These are phyloP conservation scores for Magallana angulata DNA, from an alignment of 1,140 invertebrate genomes.

Conservation along the genomic window DNA sequence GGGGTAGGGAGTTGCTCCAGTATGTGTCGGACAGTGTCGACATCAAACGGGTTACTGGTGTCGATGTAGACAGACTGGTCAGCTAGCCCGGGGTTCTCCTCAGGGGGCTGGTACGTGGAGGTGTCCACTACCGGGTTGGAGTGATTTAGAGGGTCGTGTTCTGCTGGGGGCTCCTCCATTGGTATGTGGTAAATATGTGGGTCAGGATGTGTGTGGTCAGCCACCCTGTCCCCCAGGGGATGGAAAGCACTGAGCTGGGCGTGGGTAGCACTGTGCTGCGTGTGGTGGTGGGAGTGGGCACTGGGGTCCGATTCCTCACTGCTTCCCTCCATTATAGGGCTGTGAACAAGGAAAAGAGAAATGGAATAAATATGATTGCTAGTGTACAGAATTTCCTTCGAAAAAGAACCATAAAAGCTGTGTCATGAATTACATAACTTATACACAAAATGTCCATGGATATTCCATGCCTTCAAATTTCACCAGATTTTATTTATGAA, in stretches of 20 bases:
- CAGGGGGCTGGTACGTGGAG: slow-evolving; percentile 67
- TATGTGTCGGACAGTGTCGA: slow-evolving; percentile 66
- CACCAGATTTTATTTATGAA: no score
- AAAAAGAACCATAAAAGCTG: no score
- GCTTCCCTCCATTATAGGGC: slow-evolving; percentile 74
- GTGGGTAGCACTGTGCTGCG: background rate
- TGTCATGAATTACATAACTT: no score
- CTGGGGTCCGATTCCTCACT: slow-evolving; percentile 61
- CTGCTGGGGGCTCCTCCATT: background rate
- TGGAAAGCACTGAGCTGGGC: background rate
- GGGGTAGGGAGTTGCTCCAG: slow-evolving; percentile 67
- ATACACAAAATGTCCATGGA: no score
- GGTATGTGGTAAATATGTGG: background rate
- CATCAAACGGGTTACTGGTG: slow-evolving; percentile 77
- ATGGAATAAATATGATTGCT: background rate
- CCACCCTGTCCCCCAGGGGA: background rate
- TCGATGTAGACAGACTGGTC: slow-evolving; percentile 67
- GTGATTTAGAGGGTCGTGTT: slow-evolving; percentile 49
- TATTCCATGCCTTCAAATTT: no score
- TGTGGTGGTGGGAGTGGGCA: background rate
- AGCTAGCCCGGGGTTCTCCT: slow-evolving; percentile 64
- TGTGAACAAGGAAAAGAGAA: slow-evolving; percentile 32
- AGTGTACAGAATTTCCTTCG: background rate
- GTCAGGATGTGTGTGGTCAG: background rate
- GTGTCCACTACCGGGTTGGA: slow-evolving; percentile 71